Percentiles rank a stretch among this genome's conserved stretches.
These are phyloP conservation scores for Cephus sareptanus DNA, from an alignment of 2,888 invertebrate species.

Conservation along the genomic window DNA sequence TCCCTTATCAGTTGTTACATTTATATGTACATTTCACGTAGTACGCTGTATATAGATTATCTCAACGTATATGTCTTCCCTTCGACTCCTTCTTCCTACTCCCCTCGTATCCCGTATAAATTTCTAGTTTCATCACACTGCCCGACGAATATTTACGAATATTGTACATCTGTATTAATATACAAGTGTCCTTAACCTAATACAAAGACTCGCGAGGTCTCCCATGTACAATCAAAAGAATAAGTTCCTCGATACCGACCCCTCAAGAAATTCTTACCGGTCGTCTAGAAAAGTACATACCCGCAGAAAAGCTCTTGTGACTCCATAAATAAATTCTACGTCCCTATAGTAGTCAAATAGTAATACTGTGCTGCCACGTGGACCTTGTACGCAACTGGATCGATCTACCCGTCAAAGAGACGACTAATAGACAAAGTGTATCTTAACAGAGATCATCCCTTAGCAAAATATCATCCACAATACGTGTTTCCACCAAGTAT, in stretches of 20 bases:
- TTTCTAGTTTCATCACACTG: not conserved
- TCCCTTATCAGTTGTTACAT: not conserved
- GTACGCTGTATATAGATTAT: not conserved
- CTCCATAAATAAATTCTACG: not conserved
- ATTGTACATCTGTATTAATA: not conserved
- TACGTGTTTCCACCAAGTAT: not conserved
- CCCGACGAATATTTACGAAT: not conserved
- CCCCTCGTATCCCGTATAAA: not conserved
- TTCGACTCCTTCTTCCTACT: not conserved
- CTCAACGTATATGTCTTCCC: not conserved
- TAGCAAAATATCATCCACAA: not conserved
- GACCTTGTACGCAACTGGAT: not conserved
- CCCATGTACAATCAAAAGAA: not conserved
- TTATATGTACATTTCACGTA: not conserved
- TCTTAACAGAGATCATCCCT: not conserved
- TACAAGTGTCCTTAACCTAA: not conserved
- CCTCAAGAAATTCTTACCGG: not conserved
- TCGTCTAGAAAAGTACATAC: not conserved
- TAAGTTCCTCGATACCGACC: not conserved
- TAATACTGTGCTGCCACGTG: not conserved
- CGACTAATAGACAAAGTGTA: not conserved
- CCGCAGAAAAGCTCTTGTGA: not conserved
- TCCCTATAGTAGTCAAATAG: not conserved
- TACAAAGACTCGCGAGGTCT: not conserved
- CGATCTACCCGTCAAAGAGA: not conserved